Evolutionary conservation across 53 echinoderm and acorn worm species (phyloP).

Genomic region (Paracentrotus lividus): DNA sequence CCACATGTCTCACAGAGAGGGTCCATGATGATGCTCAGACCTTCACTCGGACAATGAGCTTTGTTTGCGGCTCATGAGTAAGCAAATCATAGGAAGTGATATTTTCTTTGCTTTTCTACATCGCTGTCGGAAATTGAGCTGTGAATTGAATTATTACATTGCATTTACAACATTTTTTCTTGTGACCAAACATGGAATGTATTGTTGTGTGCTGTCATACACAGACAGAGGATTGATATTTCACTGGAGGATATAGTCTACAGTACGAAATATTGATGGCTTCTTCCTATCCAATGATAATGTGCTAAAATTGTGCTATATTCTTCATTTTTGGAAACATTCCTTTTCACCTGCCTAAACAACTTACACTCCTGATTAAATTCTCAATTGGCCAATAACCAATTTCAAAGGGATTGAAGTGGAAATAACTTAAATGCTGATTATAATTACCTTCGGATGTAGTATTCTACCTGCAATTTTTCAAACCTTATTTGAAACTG

Average conservation of each 20-base stretch:
- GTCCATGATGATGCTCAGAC: constrained; percentile 1
- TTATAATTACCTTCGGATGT: neutral
- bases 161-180: neutral
- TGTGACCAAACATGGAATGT: constrained; percentile 5
- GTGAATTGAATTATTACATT: constrained; percentile 36
- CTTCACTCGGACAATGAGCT: constrained; percentile 12
- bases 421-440: neutral
- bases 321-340: neutral
- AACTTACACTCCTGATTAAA: neutral
- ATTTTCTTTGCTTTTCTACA: neutral
- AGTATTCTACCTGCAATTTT: neutral
- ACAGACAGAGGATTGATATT: neutral
- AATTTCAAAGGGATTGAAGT: neutral
- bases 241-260: neutral
- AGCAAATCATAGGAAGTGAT: constrained; percentile 29
- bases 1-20: neutral
- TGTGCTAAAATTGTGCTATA: neutral
- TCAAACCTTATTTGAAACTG: too few species aligned
- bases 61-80: constrained; percentile 61
- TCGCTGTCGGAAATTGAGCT: constrained; percentile 28
- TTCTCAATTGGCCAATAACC: neutral
- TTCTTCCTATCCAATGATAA: neutral
- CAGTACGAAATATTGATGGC: neutral
- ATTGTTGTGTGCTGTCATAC: neutral
- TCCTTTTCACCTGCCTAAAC: neutral